Evolutionary conservation across 2,797 vertebrate genomes (phyloP).

Genomic region (Enteromius fasciolatus): DNA sequence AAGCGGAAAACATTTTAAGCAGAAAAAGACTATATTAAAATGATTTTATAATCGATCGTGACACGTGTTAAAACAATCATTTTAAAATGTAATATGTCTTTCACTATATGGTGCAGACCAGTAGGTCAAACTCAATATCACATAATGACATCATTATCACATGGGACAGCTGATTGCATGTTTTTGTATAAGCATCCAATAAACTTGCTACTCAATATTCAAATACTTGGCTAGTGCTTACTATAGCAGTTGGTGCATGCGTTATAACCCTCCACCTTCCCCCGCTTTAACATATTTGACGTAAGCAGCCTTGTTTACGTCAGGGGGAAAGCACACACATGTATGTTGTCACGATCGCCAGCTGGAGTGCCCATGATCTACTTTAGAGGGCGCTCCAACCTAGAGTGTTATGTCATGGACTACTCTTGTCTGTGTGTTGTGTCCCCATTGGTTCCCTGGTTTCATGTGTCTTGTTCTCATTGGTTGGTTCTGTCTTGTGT

Average conservation of each 20-base stretch:
- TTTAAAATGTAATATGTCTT: background rate
- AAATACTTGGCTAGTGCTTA: background rate
- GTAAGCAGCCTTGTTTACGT: too few species aligned
- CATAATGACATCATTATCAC: background rate
- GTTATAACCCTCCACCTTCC: background rate
- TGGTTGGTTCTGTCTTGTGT: too few species aligned
- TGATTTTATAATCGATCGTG: background rate
- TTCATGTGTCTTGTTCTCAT: too few species aligned
- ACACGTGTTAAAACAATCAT: background rate
- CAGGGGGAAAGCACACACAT: too few species aligned
- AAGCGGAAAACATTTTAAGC: background rate
- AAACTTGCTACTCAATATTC: background rate
- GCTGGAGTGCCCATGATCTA: too few species aligned
- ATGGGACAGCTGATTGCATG: background rate
- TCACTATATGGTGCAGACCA: background rate
- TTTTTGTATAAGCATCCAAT: background rate
- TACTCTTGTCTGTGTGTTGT: too few species aligned
- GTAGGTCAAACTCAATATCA: background rate
- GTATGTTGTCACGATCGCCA: too few species aligned
- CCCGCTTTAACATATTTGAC: too few species aligned
- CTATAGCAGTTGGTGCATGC: background rate
- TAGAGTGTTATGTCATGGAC: too few species aligned
- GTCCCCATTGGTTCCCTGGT: too few species aligned
- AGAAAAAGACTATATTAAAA: background rate
- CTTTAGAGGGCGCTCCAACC: too few species aligned